Percentiles rank a stretch among this genome's conserved stretches.
Evolutionary conservation across 2,797 vertebrate genomes (phyloP).

Genomic region (Denticeps clupeoides): DNA sequence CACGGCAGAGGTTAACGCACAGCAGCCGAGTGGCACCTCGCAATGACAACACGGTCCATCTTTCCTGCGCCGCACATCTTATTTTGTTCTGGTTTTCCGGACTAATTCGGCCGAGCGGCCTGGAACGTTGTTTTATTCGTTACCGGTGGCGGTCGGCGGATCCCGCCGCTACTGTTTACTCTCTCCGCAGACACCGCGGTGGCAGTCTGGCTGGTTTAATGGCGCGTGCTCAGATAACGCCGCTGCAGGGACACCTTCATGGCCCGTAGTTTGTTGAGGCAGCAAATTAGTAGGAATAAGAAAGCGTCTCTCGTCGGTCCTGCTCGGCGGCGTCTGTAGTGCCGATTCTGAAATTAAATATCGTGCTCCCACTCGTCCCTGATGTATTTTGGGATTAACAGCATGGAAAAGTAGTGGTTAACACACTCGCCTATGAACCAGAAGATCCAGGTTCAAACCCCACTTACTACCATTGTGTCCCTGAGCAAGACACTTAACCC

Average conservation of each 20-base stretch:
- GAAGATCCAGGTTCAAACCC: too few relatives aligned
- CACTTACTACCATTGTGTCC: too few relatives aligned
- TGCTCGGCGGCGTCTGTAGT: constrained; percentile 31
- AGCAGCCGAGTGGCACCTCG: constrained; percentile 7
- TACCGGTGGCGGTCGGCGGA: constrained; percentile 38
- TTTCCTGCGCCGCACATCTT: too few relatives aligned
- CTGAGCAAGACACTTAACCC: too few relatives aligned
- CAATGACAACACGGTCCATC: constrained; percentile 1
- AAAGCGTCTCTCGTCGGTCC: constrained; percentile 46
- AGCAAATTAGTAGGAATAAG: constrained; percentile 60
- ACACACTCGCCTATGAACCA: too few relatives aligned
- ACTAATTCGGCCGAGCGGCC: too few relatives aligned
- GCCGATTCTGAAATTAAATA: constrained; percentile 19
- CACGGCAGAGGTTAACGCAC: constrained; percentile 10
- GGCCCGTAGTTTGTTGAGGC: constrained; percentile 46
- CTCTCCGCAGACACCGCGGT: constrained; percentile 34
- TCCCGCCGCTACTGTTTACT: constrained; percentile 45
- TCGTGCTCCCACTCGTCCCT: constrained; percentile 12
- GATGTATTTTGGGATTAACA: too few relatives aligned
- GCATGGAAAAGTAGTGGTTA: too few relatives aligned
- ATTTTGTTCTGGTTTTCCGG: too few relatives aligned
- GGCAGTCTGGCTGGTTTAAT: constrained; percentile 41
- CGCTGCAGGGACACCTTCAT: constrained; percentile 51
- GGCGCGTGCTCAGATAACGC: constrained; percentile 50
- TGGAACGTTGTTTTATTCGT: too few relatives aligned